Conservation (phyloP, 2,888 invertebrate genomes). For the Xestia sexstrigata region DNA sequence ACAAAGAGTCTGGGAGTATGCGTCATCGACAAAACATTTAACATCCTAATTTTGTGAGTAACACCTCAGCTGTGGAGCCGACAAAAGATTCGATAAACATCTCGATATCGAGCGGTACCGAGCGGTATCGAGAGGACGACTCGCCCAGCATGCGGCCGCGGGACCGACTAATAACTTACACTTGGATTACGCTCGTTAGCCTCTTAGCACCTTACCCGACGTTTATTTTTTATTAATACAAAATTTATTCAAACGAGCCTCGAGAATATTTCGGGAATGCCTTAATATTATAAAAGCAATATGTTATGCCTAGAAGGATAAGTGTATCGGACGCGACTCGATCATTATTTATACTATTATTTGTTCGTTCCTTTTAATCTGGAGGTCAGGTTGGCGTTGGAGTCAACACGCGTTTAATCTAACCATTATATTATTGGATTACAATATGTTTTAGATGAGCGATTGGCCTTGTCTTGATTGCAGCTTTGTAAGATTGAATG, state of each 20-base stretch:
- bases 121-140: slow-evolving; percentile 77
- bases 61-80: slow-evolving; percentile 88
- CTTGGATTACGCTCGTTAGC: slow-evolving; percentile 90
- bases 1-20: slow-evolving; percentile 83
- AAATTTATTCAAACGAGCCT: slow-evolving; percentile 87
- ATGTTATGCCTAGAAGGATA: slow-evolving; percentile 85
- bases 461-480: slow-evolving; percentile 74
- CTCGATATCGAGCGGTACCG: slow-evolving; percentile 66
- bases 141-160: slow-evolving; percentile 84
- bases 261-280: slow-evolving; percentile 85
- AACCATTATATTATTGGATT: slow-evolving; percentile 70
- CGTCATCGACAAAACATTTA: slow-evolving; percentile 89
- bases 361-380: slow-evolving; percentile 77
- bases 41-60: slow-evolving; percentile 89
- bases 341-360: slow-evolving; percentile 82
- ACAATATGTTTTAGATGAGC: slow-evolving; percentile 67
- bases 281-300: slow-evolving; percentile 86
- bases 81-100: slow-evolving; percentile 89
- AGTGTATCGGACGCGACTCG: slow-evolving; percentile 75
- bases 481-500: slow-evolving; percentile 64
- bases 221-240: slow-evolving; percentile 88
- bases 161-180: slow-evolving; percentile 88
- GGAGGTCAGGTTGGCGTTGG: slow-evolving; percentile 59
- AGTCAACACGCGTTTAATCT: slow-evolving; percentile 67
- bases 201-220: slow-evolving; percentile 89